A percentile compares a stretch with the other conserved stretches of the same genome.
These are phyloP conservation scores for Morpho deidamia DNA, from an alignment of 2,888 invertebrate species.

Conservation along the genomic window DNA sequence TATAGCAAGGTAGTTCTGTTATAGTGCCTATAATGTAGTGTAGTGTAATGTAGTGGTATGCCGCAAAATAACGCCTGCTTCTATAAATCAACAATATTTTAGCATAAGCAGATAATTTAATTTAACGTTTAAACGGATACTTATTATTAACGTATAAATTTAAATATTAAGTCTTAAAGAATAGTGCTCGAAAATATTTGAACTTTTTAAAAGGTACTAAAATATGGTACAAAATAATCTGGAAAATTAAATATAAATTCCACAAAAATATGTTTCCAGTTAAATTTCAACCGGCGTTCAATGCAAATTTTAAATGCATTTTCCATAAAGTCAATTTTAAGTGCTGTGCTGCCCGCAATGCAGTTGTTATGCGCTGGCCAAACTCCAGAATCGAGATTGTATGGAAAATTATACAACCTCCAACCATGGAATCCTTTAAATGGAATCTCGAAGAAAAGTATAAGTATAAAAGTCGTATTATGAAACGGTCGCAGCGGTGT, in stretches of 20 bases:
- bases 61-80: too few relatives aligned
- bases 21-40: too few relatives aligned
- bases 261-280: constrained; percentile 2
- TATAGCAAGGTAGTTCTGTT: too few relatives aligned
- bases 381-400: constrained; percentile 64
- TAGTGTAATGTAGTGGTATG: too few relatives aligned
- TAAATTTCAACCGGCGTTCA: constrained; percentile 9
- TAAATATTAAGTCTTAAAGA: too few relatives aligned
- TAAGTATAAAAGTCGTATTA: constrained; percentile 23
- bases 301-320: constrained; percentile 20
- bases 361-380: constrained; percentile 56
- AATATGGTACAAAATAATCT: too few relatives aligned
- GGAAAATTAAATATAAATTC: not conserved
- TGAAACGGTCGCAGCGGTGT: constrained; percentile 17
- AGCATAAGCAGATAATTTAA: too few relatives aligned
- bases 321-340: constrained; percentile 23
- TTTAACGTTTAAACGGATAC: too few relatives aligned
- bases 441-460: constrained; percentile 21
- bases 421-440: constrained; percentile 43
- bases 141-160: too few relatives aligned
- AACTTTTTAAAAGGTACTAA: too few relatives aligned
- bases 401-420: constrained; percentile 57
- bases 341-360: constrained; percentile 45
- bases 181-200: too few relatives aligned
- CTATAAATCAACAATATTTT: too few relatives aligned